Percentiles rank a stretch among this genome's conserved stretches.
phyloP scores from a whole-genome alignment of 2,888 invertebrate species.

The Parnassius smintheus region DNA sequence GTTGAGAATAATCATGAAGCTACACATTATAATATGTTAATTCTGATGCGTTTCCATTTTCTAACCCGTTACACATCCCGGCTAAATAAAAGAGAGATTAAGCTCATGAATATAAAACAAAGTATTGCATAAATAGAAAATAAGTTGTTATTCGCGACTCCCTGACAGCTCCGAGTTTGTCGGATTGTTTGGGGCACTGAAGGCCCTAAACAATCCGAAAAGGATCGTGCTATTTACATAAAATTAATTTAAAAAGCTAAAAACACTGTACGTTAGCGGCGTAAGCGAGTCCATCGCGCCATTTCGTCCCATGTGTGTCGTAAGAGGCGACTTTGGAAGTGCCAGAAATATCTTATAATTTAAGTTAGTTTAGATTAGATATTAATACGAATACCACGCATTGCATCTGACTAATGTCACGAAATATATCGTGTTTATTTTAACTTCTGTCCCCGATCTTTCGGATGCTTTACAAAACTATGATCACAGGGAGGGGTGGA shows the following conservation, averaged over 20 bases:
- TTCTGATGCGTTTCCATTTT: conserved; percentile 23
- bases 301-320: no score
- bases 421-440: no score
- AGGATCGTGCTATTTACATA: conserved; percentile 5
- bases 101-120: conserved; percentile 20
- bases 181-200: conserved; percentile 4
- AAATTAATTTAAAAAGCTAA: conserved; percentile 9
- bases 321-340: no score
- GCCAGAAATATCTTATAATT: neutral
- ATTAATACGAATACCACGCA: no score
- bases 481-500: no score
- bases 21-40: conserved; percentile 21
- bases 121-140: conserved; percentile 18
- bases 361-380: no score
- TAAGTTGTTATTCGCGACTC: conserved; percentile 13
- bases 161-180: conserved; percentile 22
- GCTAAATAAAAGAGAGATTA: conserved; percentile 17
- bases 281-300: no score
- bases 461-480: no score
- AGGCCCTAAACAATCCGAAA: conserved; percentile 20
- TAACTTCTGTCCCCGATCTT: no score
- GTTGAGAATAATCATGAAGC: conserved; percentile 16
- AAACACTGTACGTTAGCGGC: no score
- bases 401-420: no score
- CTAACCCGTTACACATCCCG: conserved; percentile 22